A percentile compares a stretch with the other conserved stretches of the same genome.
These are phyloP conservation scores for Emydura subglobosa DNA, from an alignment of 2,113 vertebrate genomes.

Conservation along the genomic window DNA sequence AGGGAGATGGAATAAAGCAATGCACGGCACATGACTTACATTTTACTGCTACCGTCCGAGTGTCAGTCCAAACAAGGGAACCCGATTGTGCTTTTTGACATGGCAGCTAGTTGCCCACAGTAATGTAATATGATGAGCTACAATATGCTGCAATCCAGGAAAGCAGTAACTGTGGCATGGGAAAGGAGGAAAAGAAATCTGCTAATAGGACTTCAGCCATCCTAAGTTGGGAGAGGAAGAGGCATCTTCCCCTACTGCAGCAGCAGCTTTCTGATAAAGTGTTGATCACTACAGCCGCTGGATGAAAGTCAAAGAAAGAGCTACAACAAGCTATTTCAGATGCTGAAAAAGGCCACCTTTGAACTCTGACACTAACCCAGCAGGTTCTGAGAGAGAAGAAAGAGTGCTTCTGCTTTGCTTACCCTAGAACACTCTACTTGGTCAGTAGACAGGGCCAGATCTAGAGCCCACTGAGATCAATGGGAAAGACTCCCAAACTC, in stretches of 20 bases:
- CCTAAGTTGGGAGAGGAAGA: not conserved
- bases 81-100: not conserved
- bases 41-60: not conserved
- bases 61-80: not conserved
- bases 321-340: accelerated
- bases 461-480: not conserved
- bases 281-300: not conserved
- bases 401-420: not conserved
- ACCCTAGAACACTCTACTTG: not conserved
- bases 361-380: not conserved
- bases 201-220: not conserved
- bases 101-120: not conserved
- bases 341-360: not conserved
- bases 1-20: slow-evolving; percentile 18
- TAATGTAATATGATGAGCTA: not conserved
- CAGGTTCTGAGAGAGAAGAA: not conserved
- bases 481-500: not conserved
- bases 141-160: not conserved
- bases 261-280: slow-evolving; percentile 24
- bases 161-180: not conserved
- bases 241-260: not conserved
- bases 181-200: not conserved
- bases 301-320: slow-evolving; percentile 12
- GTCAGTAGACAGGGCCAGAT: not conserved
- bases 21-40: not conserved